Percentiles rank a stretch among this genome's conserved stretches.
Evolutionary conservation across 2,797 vertebrate genomes (phyloP).

Genomic region (Sebastolobus alascanus): DNA sequence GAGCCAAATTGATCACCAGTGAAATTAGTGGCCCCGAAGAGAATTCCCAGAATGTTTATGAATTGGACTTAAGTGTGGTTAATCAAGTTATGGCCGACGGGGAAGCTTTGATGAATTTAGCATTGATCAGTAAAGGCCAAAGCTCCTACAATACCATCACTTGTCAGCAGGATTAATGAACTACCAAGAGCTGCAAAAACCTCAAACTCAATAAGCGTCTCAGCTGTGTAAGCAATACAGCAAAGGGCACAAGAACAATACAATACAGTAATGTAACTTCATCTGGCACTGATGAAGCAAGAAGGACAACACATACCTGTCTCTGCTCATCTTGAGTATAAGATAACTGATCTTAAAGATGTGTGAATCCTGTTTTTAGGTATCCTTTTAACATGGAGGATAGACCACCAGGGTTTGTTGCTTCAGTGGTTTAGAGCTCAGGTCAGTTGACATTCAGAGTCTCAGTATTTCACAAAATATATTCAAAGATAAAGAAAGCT

Average conservation of each 20-base stretch:
- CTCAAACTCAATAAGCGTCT: slow-evolving; percentile 27
- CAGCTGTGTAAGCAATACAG: slow-evolving; percentile 18
- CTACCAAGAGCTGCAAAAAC: slow-evolving; percentile 41
- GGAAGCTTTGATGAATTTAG: slow-evolving; percentile 67
- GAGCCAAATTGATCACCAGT: slow-evolving; percentile 63
- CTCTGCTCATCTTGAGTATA: neutral
- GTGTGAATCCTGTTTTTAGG: neutral
- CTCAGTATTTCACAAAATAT: neutral
- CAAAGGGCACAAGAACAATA: slow-evolving; percentile 19
- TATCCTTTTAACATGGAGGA: neutral
- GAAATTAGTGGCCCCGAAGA: slow-evolving; percentile 53
- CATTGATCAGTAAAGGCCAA: slow-evolving; percentile 62
- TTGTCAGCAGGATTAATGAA: slow-evolving; percentile 60
- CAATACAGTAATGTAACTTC: neutral
- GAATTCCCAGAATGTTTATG: slow-evolving; percentile 66
- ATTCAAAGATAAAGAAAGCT: neutral
- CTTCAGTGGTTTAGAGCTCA: neutral
- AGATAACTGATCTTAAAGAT: neutral
- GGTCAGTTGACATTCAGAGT: neutral
- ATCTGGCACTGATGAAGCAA: slow-evolving; percentile 1
- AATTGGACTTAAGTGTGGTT: slow-evolving; percentile 61
- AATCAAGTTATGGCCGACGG: slow-evolving; percentile 61
- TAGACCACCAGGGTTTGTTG: neutral
- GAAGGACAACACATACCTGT: neutral
- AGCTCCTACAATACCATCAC: slow-evolving; percentile 41